phyloP scores from a whole-genome alignment of 2,888 invertebrate species.

The Lottia scabra region DNA sequence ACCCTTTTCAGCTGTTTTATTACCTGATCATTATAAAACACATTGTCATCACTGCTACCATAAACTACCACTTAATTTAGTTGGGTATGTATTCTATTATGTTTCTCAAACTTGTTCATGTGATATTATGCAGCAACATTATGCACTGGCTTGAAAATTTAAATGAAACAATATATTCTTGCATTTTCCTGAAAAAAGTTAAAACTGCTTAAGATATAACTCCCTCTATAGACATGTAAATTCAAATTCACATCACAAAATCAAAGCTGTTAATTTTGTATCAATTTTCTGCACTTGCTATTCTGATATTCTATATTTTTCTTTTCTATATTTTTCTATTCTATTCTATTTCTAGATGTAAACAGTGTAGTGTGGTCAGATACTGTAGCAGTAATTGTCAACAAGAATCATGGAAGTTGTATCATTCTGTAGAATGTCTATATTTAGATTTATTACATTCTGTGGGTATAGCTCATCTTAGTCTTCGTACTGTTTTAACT shows the following conservation, averaged over 20 bases:
- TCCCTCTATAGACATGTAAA: no score
- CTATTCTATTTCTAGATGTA: neutral
- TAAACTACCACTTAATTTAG: slow-evolving; percentile 31
- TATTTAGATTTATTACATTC: slow-evolving; percentile 58
- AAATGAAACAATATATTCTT: no score
- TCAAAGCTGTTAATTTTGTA: no score
- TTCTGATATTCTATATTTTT: no score
- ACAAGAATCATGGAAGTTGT: slow-evolving; percentile 46
- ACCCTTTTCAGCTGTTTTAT: slow-evolving; percentile 63
- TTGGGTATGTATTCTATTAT: slow-evolving; percentile 60
- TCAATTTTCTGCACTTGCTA: no score
- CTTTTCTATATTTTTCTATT: no score
- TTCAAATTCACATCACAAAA: no score
- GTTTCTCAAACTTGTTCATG: no score
- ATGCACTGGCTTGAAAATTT: no score
- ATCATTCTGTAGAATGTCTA: slow-evolving; percentile 59
- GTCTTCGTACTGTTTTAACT: slow-evolving; percentile 53
- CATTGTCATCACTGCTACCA: slow-evolving; percentile 64
- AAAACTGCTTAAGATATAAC: no score
- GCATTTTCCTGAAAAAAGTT: no score
- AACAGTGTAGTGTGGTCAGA: slow-evolving; percentile 29
- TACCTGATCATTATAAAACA: slow-evolving; percentile 57
- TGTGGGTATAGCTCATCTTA: slow-evolving; percentile 62
- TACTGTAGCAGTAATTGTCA: slow-evolving; percentile 56
- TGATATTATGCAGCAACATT: no score